Evolutionary conservation across 2,113 vertebrate species (phyloP).

Genomic region (human): DNA sequence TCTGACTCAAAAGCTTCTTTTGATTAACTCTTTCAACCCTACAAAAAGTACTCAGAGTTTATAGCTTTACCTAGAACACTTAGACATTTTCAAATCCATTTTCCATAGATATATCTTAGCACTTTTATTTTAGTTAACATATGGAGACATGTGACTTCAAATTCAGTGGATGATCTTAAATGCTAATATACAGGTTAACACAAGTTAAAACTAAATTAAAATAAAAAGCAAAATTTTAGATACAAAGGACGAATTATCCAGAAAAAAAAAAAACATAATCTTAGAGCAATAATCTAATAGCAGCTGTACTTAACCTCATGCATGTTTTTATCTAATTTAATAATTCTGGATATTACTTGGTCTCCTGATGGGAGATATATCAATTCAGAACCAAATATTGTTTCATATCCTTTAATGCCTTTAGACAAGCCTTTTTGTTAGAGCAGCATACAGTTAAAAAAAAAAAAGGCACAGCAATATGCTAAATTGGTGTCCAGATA

Average conservation of each 20-base stretch:
- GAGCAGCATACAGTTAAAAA: not conserved
- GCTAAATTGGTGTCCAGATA: not conserved
- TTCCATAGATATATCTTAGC: constrained; percentile 33
- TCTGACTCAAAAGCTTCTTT: constrained; percentile 48
- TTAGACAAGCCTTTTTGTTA: not conserved
- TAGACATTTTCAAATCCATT: constrained; percentile 46
- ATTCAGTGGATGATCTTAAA: not conserved
- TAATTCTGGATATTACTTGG: not conserved
- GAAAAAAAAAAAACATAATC: not conserved
- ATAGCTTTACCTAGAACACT: constrained; percentile 15
- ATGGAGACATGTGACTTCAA: not conserved
- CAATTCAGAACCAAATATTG: not conserved
- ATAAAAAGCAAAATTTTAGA: not conserved
- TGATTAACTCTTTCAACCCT: constrained; percentile 44
- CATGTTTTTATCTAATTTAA: not conserved
- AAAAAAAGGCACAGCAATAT: not conserved
- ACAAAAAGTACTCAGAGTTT: not conserved
- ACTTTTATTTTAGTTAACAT: constrained; percentile 48
- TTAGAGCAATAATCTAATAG: not conserved
- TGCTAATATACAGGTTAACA: not conserved
- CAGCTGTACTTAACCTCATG: not conserved
- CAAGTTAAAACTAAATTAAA: constrained; percentile 21
- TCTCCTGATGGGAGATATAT: not conserved
- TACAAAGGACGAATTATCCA: not conserved
- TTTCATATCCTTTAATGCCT: not conserved